Base-by-base conservation (phyloP, 2,113 vertebrate species). In the Dendrocopos noguchii region DNA sequence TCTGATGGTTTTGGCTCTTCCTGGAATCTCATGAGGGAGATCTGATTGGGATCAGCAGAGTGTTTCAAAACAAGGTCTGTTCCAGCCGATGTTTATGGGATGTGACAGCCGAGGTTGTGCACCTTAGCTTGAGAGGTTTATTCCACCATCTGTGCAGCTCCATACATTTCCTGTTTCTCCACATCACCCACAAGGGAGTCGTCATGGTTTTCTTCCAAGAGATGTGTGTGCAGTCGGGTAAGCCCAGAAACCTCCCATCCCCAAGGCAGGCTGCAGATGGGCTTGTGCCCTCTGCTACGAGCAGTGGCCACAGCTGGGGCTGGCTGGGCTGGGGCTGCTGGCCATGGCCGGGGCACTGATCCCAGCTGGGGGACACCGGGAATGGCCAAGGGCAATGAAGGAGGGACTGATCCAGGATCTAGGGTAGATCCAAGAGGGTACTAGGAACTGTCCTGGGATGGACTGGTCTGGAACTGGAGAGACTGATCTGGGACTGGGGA, bases 171-270 rank as follows among this genome's bases (percentile, higher is more conserved):
- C 83, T 88, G 71, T 55, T 86, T 92, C 91, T 70, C 94, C 34
- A 34, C 73, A 67, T 28, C 16, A 13, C 83, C 68, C 91, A 50
- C 56, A 12, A 3, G 83, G 88, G 95, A 93, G 68, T 55, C 9
- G 66, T 83, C 44, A n/a, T 1, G 44, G 33, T 79, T 94, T 91
- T 70, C 76, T 96, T 93, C 92, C 93, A 88, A 92, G 94, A 94
- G 95, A 74, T 59, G 56, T 5, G 39, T 13, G 71, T 77, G 86
- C 77, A 77, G 88, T 85, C 86, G 70, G 86, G 79, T 88, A 91
- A 94, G 88, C 60, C 88, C 86, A 21, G 79, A 91, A 16, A 2
- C 12, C 12, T 33, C 53, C 33, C 15, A 31, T 11, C 16, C 55
- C 29, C 29, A 64, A 72, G n/a, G 60, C 59, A 72, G 72, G 64